Evolutionary conservation across 2,797 vertebrate species (phyloP), one percentile per base, ranked within the genome.

Genomic region (Sebastes itinus): DNA sequence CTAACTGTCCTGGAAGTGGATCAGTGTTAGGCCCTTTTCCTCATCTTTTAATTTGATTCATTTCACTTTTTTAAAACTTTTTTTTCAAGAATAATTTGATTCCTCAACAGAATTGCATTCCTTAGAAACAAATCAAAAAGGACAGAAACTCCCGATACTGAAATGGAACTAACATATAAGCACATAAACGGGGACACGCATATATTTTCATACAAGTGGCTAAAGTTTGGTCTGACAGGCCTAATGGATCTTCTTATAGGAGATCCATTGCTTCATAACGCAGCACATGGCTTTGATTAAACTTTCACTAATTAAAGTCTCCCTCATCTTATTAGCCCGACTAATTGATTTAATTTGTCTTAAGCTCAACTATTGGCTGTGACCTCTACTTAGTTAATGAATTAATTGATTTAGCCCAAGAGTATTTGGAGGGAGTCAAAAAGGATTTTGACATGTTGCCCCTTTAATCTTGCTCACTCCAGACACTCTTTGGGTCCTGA

Each of bases 281-380:
- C 87, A 70, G 87, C 9, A 65, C 87, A 79, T 75, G 89, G 88
- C 94, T 96, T 97, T 98, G 98, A 99, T 99, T 98, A 98, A 97
- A 97, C 95, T 94, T 95, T 89, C 92, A 97, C 97, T 98, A 98
- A 99, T 99, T 99, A 99, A 98, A 97, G 95, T 93, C 95, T 93
- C 87, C 93, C 92, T 95, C 95, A 92, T 96, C 95, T 97, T 97
- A 97, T 98, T 98, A 97, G 96, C 96, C 93, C 68, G n/a, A 85
- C 94, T 97, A 97, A 99, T 99, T 98, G 98, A 99, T 99, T 98
- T 96, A 91, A 97, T 97, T 97, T 97, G 93, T 95, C 92, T 95
- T 83, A n/a, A n/a, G 82, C 86, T 82, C 82, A 66, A 83, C 92
- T 92, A 92, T 94, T 92, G 94, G 92, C 95, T 91, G 90, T 95